Base-by-base conservation (phyloP, 1,140 invertebrate species). In the Drosophila ananassae region DNA sequence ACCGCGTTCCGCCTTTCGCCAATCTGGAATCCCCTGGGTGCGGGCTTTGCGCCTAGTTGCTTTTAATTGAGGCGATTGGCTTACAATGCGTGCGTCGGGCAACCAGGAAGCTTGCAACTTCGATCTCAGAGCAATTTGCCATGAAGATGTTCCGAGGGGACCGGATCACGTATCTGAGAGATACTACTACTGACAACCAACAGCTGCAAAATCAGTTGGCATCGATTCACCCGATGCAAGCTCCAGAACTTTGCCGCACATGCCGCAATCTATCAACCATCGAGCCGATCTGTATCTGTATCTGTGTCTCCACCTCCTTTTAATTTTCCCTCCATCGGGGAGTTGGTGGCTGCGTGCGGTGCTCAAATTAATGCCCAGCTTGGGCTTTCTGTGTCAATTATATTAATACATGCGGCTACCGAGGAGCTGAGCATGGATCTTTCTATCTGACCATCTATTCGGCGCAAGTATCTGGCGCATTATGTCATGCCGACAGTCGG, bases 331-430 rank as follows among this genome's bases (percentile, higher is more conserved):
- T 22, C 44, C 44, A 22, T 47, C n/a, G 9, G 37, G 24, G 54
- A 54, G 54, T 60, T 60, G 13, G 34, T 44, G 60, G 74, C 73
- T 60, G 67, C 74, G 55, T 77, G 74, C 55, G 52, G 58, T 67
- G 58, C 77, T 34, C 82, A 61, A 72, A 78, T 85, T 80, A 78
- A 73, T 77, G 73, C 64, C 50, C 73, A 66, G 71, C 67, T 76
- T 76, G 64, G 52, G 75, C 46, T 83, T 89, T 89, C 85, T 89
- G 78, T 89, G 85, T 84, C 85, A 85, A 89, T 90, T 89, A 84
- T 69, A 84, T 85, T 89, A 84, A 89, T 89, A 85, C 71, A 89
- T 84, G 74, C 77, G 61, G 64, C 68, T 67, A 67, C 68, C 60
- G 69, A 30, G 60, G 44, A 73, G 44, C 59, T 24, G 62, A 39